phyloP scores from a whole-genome alignment of 1,140 invertebrate species.

The Triops longicaudatus region DNA sequence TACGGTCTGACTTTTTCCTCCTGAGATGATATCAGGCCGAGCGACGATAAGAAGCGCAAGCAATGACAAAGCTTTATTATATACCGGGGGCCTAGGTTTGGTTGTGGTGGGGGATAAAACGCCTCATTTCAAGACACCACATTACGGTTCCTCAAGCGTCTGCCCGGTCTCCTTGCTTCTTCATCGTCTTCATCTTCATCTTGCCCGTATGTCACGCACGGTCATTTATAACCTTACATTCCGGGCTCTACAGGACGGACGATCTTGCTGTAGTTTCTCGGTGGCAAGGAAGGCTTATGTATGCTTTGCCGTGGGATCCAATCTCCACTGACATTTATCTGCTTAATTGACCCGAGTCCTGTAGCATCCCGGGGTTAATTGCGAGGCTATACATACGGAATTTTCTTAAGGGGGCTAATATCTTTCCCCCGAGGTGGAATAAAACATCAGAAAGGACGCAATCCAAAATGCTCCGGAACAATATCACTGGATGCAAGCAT shows the following conservation, averaged over 20 bases:
- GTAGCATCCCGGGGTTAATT: neutral
- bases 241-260: neutral
- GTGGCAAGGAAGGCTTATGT: no score
- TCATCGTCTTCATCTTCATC: constrained; percentile 6
- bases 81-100: neutral
- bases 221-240: neutral
- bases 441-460: neutral
- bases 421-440: neutral
- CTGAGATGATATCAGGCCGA: neutral
- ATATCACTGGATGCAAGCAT: no score
- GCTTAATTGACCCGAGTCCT: neutral
- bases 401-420: neutral
- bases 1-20: neutral
- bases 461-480: no score
- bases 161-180: neutral
- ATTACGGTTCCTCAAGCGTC: neutral
- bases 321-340: constrained; percentile 4
- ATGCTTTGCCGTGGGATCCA: neutral
- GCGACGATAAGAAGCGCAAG: neutral
- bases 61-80: constrained; percentile 13
- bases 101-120: neutral
- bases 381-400: neutral
- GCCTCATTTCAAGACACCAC: neutral
- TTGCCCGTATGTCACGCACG: constrained; percentile 1
- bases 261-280: no score